Conservation (phyloP, 2,888 invertebrate species). For the Diarsia brunnea region DNA sequence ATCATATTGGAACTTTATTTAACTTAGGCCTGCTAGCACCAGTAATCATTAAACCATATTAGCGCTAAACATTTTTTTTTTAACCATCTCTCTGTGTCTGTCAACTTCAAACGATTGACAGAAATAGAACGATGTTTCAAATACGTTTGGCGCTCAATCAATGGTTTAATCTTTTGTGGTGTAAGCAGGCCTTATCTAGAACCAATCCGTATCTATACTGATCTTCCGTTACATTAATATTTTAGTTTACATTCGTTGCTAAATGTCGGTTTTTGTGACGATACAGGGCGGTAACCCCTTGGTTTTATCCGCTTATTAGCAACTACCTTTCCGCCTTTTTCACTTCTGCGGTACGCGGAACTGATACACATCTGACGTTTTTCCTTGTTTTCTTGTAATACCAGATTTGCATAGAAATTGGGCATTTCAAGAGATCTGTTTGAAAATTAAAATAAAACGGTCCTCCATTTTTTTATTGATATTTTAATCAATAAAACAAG, state of each 20-base stretch:
- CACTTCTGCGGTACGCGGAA: not conserved
- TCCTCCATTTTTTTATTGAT: not conserved
- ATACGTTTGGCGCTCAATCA: not conserved
- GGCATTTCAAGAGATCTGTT: not conserved
- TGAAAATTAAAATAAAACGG: not conserved
- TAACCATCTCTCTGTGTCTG: not conserved
- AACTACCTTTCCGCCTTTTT: slow-evolving; percentile 4
- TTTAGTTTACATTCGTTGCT: not conserved
- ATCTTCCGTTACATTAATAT: not conserved
- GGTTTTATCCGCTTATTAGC: not conserved
- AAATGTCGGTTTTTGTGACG: not conserved
- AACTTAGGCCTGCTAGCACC: not conserved
- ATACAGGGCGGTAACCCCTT: slow-evolving; percentile 21
- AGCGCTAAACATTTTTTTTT: not conserved
- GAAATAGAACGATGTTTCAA: not conserved
- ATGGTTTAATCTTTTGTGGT: not conserved
- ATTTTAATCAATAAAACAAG: not conserved
- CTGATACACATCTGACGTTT: not conserved
- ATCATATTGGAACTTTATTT: not conserved
- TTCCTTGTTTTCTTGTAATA: slow-evolving; percentile 21
- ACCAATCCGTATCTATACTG: not conserved
- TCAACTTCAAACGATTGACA: not conserved
- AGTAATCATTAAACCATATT: not conserved
- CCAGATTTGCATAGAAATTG: slow-evolving; percentile 19
- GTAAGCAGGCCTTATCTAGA: not conserved